Conservation (phyloP, 1,140 invertebrate genomes). For the Bombus ignitus region DNA sequence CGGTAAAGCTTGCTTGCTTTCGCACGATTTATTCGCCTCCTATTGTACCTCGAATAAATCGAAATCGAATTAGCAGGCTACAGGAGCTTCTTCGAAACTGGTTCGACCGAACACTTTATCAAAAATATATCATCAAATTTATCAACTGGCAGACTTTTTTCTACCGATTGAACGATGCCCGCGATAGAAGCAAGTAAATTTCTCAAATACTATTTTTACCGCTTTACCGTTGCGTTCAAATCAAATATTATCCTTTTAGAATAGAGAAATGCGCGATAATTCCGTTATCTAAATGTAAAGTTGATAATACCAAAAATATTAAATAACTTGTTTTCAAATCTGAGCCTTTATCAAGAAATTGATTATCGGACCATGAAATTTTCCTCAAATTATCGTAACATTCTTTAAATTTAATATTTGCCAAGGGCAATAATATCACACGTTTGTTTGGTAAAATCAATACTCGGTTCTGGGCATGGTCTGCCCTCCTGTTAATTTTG, state of each 20-base stretch:
- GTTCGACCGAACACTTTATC: not conserved
- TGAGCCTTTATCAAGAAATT: not conserved
- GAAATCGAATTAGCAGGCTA: not conserved
- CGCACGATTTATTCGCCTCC: not conserved
- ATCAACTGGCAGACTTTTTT: not conserved
- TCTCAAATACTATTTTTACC: no score
- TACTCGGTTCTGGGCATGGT: not conserved
- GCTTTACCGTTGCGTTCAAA: no score
- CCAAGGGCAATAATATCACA: no score
- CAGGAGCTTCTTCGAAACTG: not conserved
- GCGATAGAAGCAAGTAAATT: not conserved
- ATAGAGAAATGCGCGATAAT: no score
- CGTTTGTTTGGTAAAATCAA: not conserved
- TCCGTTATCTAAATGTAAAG: no score
- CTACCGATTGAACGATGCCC: not conserved
- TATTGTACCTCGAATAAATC: not conserved
- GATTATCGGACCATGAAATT: not conserved
- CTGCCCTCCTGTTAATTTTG: not conserved
- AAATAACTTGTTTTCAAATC: not conserved
- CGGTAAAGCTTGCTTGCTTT: constrained; percentile 9
- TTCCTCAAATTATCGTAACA: not conserved
- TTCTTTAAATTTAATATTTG: not conserved
- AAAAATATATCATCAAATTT: not conserved
- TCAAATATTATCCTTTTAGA: no score
- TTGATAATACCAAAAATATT: no score